Conservation (phyloP, 2,113 vertebrate genomes). For the Nipponia nippon region DNA sequence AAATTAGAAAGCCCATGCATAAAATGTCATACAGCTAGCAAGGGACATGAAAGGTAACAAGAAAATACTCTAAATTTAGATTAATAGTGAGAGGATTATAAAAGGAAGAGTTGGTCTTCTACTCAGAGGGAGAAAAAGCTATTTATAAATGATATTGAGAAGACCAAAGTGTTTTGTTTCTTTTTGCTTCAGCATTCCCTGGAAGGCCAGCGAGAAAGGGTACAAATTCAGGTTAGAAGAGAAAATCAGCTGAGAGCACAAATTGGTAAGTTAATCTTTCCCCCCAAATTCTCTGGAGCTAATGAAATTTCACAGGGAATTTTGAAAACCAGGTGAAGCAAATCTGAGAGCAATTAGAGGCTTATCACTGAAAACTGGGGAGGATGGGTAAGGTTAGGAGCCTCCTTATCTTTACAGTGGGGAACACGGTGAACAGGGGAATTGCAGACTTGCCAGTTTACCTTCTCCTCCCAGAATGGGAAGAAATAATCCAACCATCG, state of each 20-base stretch:
- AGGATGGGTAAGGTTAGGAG: background rate
- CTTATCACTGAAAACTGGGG: background rate
- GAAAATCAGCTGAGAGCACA: background rate
- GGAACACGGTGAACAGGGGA: background rate
- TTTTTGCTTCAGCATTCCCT: background rate
- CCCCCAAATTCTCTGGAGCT: background rate
- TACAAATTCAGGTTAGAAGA: background rate
- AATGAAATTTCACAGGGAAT: background rate
- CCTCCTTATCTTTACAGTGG: background rate
- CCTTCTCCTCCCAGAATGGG: background rate
- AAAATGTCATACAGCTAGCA: conserved; percentile 27
- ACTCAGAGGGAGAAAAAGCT: background rate
- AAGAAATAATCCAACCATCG: background rate
- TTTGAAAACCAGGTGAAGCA: background rate
- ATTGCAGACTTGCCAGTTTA: background rate
- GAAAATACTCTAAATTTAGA: conserved; percentile 26
- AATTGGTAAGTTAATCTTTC: background rate
- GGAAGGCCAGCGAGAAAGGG: background rate
- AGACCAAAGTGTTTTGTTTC: background rate
- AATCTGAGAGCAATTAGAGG: background rate
- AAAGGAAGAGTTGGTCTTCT: background rate
- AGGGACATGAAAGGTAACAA: background rate
- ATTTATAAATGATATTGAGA: background rate
- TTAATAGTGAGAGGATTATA: background rate
- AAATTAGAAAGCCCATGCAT: conserved; percentile 12